Base-by-base conservation (phyloP, 2,888 invertebrate genomes). In the Dichetophora obliterata region DNA sequence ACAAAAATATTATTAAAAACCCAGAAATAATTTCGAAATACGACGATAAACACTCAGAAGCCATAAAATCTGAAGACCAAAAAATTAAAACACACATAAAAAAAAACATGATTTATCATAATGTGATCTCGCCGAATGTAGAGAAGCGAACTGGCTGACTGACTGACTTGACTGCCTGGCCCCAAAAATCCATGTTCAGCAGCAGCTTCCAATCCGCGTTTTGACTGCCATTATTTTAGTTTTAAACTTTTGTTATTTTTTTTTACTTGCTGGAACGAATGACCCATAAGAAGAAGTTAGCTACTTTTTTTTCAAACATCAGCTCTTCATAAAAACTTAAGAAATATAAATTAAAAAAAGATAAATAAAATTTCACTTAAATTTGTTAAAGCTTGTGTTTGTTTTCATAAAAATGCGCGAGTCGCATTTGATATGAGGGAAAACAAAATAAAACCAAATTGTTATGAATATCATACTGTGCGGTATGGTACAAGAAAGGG, bases 101-200 rank as follows among this genome's bases (percentile, higher is more conserved):
- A 66, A n/a, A 37, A 43, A 19, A n/a, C 31, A 52, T 70, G 69
- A 70, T 71, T 71, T 71, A 71, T 71, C 71, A 71, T 71, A 71
- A 71, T 57, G 71, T 71, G 71, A 71, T 71, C 71, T 31, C 2
- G 71, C 34, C 54, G 57, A 57, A 71, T 37, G 54, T 52, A 34
- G 52, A 43, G 59, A 9, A 27, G n/a, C 31, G 19, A 52, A 16
- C 14, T 27, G 71, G 14, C n/a, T 22, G 31, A 37, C 11, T n/a
- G 37, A 8, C 37, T 8, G 43, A 43, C 43, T 11, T 43, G 43
- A 43, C 6, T 14, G 68, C 68, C 48, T 27, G 50, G 50, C 52
- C 50, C 68, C 50, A 68, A 68, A 68, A 50, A 27, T 24, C n/a
- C 48, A 52, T 24, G 31, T 8, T 61, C 59, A 61, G 24, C 59